Evolutionary conservation across 2,797 vertebrate species (phyloP).

Genomic region (Australoheros facetus): DNA sequence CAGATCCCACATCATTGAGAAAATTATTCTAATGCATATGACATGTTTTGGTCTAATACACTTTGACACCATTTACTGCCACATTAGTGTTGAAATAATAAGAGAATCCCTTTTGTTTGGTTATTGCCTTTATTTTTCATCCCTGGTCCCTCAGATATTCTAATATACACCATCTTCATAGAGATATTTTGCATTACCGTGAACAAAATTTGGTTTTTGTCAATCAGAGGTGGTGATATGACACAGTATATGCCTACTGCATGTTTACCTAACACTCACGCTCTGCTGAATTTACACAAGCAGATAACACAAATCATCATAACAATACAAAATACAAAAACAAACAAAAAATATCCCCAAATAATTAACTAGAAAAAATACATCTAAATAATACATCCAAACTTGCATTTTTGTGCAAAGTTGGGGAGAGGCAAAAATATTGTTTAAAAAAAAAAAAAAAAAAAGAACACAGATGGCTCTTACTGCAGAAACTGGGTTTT

Average conservation of each 20-base stretch:
- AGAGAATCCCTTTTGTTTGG: constrained; percentile 37
- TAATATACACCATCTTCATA: constrained; percentile 39
- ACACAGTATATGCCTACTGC: constrained; percentile 37
- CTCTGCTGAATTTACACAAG: constrained; percentile 64
- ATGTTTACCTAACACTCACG: constrained; percentile 50
- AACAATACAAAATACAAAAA: constrained; percentile 62
- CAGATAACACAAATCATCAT: constrained; percentile 49
- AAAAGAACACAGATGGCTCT: constrained; percentile 37
- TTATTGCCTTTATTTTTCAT: constrained; percentile 55
- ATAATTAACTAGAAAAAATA: constrained; percentile 43
- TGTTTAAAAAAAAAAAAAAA: background rate
- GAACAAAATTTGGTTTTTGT: constrained; percentile 64
- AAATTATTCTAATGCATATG: constrained; percentile 1
- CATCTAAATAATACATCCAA: constrained; percentile 61
- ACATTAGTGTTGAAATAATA: constrained; percentile 42
- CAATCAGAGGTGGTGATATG: constrained; percentile 64
- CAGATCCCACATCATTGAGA: constrained; percentile 30
- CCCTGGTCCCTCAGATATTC: constrained; percentile 52
- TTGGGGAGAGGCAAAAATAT: constrained; percentile 41
- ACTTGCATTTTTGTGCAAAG: constrained; percentile 71
- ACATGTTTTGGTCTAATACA: constrained; percentile 36
- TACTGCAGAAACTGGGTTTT: constrained; percentile 55
- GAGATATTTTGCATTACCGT: constrained; percentile 35
- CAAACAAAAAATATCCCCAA: constrained; percentile 36
- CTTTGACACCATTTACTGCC: constrained; percentile 24